Evolutionary conservation across 2,113 vertebrate genomes (phyloP).

Genomic region (human (Homo sapiens)): DNA sequence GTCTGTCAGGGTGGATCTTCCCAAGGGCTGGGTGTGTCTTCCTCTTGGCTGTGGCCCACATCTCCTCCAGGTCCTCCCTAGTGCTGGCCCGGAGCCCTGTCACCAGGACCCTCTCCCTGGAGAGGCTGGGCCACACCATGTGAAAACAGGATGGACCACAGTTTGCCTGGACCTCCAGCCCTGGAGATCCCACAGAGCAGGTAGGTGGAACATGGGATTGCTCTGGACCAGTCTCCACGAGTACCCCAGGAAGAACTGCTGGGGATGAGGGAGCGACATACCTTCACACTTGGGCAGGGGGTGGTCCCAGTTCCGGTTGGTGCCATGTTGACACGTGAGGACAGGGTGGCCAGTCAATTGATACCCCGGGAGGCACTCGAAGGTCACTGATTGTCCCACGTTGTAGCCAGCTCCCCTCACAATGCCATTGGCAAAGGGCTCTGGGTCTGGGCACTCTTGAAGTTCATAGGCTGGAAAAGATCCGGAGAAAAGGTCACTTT

Average conservation of each 20-base stretch:
- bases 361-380: conserved; percentile 96
- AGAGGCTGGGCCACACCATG: neutral
- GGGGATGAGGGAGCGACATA: conserved; percentile 76
- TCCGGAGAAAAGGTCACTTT: neutral
- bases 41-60: neutral
- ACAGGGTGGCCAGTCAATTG: conserved; percentile 93
- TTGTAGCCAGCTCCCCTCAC: conserved; percentile 97
- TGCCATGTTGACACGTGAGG: conserved; percentile 96
- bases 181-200: fast-evolving
- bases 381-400: conserved; percentile 98
- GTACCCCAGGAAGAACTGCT: neutral
- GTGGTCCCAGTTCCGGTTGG: conserved; percentile 97
- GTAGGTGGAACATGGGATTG: neutral
- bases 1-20: neutral
- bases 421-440: conserved; percentile 94
- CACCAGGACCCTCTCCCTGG: neutral
- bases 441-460: conserved; percentile 96
- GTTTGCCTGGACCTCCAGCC: neutral
- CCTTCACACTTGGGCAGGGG: conserved; percentile 97
- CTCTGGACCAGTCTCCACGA: neutral
- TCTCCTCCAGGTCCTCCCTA: neutral
- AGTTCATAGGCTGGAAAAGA: conserved; percentile 92
- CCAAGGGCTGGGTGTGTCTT: neutral
- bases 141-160: neutral
- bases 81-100: neutral